Evolutionary conservation across 92 coral and sea anemone species (phyloP).

Genomic region (Porites evermanni): DNA sequence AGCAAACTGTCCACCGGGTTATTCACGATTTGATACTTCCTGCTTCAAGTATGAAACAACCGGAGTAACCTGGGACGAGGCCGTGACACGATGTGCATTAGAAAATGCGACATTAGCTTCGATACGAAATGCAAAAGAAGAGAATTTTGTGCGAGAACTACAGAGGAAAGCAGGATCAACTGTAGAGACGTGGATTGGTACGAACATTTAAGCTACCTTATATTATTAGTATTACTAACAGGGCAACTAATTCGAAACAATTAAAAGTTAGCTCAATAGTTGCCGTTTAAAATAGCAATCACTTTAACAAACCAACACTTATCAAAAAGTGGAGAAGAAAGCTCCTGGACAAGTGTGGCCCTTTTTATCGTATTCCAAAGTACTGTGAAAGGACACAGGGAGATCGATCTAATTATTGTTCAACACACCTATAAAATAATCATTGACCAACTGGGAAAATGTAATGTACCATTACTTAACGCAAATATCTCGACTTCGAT

Average conservation of each 20-base stretch:
- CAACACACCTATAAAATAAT: too few relatives aligned
- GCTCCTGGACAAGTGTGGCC: too few relatives aligned
- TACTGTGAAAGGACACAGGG: too few relatives aligned
- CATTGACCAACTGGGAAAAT: too few relatives aligned
- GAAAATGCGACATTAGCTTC: constrained; percentile 85
- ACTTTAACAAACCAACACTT: too few relatives aligned
- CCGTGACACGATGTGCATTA: constrained; percentile 69
- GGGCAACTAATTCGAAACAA: not conserved
- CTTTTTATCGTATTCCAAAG: too few relatives aligned
- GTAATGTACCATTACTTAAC: too few relatives aligned
- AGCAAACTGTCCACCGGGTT: constrained; percentile 83
- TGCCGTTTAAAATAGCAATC: too few relatives aligned
- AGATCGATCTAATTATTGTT: too few relatives aligned
- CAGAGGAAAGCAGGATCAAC: constrained; percentile 63
- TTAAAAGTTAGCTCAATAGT: too few relatives aligned
- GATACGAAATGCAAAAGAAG: constrained; percentile 76
- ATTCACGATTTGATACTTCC: constrained; percentile 74
- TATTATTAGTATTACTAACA: not conserved
- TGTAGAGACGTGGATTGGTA: constrained; percentile 85
- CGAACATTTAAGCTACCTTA: not conserved
- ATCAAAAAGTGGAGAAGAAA: too few relatives aligned
- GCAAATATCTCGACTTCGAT: too few relatives aligned
- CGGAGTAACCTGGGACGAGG: constrained; percentile 85
- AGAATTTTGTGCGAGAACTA: constrained; percentile 71
- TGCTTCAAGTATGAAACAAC: constrained; percentile 78